Conservation (phyloP, 2,797 vertebrate genomes). For the Scyliorhinus canicula region DNA sequence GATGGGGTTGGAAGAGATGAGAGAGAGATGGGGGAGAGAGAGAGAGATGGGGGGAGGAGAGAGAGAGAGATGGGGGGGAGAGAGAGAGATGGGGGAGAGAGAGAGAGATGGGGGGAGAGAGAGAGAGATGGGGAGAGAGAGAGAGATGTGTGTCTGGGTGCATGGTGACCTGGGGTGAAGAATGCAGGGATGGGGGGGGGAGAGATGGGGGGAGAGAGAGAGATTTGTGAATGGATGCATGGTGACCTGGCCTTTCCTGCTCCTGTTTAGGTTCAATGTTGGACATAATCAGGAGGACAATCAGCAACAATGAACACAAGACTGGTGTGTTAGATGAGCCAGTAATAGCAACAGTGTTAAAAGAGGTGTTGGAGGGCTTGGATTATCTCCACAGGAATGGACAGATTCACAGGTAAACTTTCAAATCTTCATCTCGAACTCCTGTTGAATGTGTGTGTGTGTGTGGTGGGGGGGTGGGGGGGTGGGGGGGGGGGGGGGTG, state of each 20-base stretch:
- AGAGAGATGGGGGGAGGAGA: no score
- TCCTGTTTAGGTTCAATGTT: constrained; percentile 82
- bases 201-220: not conserved
- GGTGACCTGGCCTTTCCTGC: constrained; percentile 20
- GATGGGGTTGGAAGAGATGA: no score
- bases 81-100: not conserved
- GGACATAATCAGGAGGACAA: constrained; percentile 93
- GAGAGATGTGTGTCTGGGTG: no score
- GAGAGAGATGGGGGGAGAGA: no score
- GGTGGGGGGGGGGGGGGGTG: not conserved
- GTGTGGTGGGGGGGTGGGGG: no score
- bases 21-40: no score
- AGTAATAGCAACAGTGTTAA: constrained; percentile 94
- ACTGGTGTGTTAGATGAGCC: constrained; percentile 84
- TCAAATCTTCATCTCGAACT: not conserved
- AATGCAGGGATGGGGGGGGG: no score
- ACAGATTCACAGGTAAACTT: constrained; percentile 87
- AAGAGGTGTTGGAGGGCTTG: constrained; percentile 91
- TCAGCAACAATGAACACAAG: constrained; percentile 83
- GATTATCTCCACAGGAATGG: constrained; percentile 97
- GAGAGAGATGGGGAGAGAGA: no score
- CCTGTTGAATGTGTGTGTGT: not conserved
- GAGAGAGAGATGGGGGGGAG: no score
- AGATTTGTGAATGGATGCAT: not conserved
- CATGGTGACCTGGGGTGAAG: no score